Evolutionary conservation across 1,140 invertebrate genomes (phyloP).

Genomic region (Lasioglossum baleicum): DNA sequence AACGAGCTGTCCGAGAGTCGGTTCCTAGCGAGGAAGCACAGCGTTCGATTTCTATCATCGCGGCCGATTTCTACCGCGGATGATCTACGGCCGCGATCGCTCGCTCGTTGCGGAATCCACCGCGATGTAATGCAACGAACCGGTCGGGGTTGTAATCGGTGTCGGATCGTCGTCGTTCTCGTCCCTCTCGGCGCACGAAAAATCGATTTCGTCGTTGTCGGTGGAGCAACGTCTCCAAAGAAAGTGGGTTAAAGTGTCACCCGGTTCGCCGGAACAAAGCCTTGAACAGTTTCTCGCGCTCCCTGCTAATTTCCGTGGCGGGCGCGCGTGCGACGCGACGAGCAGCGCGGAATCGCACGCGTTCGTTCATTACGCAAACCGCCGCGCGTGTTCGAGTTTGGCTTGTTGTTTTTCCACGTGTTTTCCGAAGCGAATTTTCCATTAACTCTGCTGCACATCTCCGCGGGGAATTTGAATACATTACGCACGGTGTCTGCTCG

Average conservation of each 20-base stretch:
- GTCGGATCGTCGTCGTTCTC: neutral
- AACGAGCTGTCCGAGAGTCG: too few relatives aligned
- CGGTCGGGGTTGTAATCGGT: neutral
- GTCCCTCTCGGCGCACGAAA: neutral
- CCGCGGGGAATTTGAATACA: slow-evolving; percentile 1
- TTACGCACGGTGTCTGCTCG: neutral
- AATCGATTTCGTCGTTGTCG: neutral
- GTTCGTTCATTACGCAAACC: neutral
- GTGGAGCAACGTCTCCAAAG: neutral
- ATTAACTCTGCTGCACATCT: neutral
- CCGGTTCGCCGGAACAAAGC: slow-evolving; percentile 8
- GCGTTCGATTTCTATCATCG: neutral
- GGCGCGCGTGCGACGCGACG: neutral
- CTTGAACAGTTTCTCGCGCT: slow-evolving; percentile 25
- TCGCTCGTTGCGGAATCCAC: neutral
- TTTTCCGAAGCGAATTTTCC: slow-evolving; percentile 2
- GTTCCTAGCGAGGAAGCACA: too few relatives aligned
- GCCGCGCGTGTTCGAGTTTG: neutral
- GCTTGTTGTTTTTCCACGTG: neutral
- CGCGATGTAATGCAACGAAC: neutral
- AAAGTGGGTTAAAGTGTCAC: slow-evolving; percentile 11
- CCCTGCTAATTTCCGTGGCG: slow-evolving; percentile 6
- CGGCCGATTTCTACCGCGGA: neutral
- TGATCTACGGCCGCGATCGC: neutral
- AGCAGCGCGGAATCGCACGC: neutral